A percentile compares a stretch with the other conserved stretches of the same genome.
phyloP scores from a whole-genome alignment of 2,797 vertebrate genomes.

The Anas bahamensis region DNA sequence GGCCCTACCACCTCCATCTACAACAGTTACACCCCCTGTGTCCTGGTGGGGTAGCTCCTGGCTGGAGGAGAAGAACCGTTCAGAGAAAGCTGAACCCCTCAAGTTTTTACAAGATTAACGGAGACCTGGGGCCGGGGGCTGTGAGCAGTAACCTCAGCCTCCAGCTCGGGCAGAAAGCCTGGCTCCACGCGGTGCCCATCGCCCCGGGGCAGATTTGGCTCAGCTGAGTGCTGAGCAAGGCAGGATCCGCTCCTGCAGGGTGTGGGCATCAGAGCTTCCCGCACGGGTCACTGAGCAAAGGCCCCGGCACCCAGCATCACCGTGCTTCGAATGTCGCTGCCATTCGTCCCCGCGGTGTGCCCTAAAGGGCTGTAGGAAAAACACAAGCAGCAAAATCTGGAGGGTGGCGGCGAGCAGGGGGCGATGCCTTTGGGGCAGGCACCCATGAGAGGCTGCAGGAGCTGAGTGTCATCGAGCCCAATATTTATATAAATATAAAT shows the following conservation, averaged over 20 bases:
- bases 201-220: not conserved
- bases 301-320: fast-evolving
- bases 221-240: not conserved
- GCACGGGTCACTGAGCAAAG: not conserved
- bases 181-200: not conserved
- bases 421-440: fast-evolving
- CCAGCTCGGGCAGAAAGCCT: not conserved
- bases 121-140: not conserved
- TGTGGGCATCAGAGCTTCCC: fast-evolving
- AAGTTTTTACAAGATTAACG: not conserved
- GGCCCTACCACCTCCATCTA: not conserved
- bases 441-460: not conserved
- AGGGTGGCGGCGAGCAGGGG: not conserved
- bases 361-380: fast-evolving
- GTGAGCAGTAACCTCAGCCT: not conserved
- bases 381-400: fast-evolving
- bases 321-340: not conserved
- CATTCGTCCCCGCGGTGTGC: not conserved
- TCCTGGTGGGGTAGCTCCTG: not conserved
- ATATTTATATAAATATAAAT: not conserved
- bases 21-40: not conserved
- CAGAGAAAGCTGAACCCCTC: not conserved
- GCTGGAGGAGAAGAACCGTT: fast-evolving
- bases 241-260: not conserved
- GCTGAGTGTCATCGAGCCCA: not conserved